A percentile compares a stretch with the other conserved stretches of the same genome.
phyloP scores from a whole-genome alignment of 2,113 vertebrate genomes.

The Cnemophilus loriae region DNA sequence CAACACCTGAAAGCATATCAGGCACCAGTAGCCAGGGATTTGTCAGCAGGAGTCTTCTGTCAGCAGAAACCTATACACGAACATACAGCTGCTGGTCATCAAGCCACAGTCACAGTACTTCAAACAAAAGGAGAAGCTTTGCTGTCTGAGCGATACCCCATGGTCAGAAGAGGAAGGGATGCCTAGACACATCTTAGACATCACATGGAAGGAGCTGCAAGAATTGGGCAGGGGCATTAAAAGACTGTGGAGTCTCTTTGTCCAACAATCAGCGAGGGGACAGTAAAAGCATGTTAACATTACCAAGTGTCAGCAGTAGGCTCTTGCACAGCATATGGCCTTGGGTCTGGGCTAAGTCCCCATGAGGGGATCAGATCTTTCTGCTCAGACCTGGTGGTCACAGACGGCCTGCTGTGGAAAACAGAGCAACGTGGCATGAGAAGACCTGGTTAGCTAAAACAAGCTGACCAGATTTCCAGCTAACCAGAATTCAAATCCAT shows the following conservation, averaged over 20 bases:
- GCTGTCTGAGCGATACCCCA: neutral
- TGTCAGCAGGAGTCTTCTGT: neutral
- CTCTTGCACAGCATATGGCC: neutral
- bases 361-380: neutral
- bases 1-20: neutral
- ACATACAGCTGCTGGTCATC: neutral
- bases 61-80: neutral
- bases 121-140: neutral
- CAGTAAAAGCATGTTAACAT: neutral
- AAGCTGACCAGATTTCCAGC: neutral
- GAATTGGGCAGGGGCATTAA: rapidly evolving
- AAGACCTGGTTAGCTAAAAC: neutral
- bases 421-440: neutral
- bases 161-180: neutral
- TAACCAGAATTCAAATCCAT: neutral
- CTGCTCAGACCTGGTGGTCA: neutral
- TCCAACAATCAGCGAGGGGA: neutral
- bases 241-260: neutral
- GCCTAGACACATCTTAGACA: neutral
- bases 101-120: neutral
- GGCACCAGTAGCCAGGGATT: neutral
- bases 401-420: neutral
- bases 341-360: neutral
- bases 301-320: neutral
- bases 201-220: neutral